Evolutionary conservation across 2,888 invertebrate species (phyloP), one percentile per base, ranked within the genome.

Genomic region (Lasioglossum villosulum): DNA sequence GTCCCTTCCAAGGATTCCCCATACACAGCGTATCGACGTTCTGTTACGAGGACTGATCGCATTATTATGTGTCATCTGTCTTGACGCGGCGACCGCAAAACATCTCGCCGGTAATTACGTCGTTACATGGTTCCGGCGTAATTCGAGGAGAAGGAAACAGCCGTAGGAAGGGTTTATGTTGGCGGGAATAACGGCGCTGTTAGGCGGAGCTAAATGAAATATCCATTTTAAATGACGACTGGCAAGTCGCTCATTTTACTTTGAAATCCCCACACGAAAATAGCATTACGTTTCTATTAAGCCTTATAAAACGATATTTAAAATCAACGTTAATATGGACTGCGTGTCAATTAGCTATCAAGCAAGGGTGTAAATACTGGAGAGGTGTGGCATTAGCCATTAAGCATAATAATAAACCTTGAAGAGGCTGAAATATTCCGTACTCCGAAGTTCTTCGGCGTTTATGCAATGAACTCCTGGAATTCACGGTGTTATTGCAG

Each of bases 21-120:
- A 19, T 16, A 27, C 56, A 5, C n/a, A 45, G n/a, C 39, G 77
- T 52, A 71, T 78, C 78, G 52, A 30, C 45, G 78, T 56, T 56
- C 73, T 56, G 75, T 74, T 82, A 72, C 78, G 82, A 78, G 66
- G 68, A 79, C 78, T 59, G 82, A 84, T 86, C 78, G 56, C 78
- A 23, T 75, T 78, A 86, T 88, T 84, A 83, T 72, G 80, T 74
- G 72, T 77, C 78, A 87, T 81, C 80, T 83, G 80, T 68, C 84
- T 88, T 78, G 68, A 80, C 75, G 74, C 34, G 63, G 76, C 45
- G 68, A 84, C 75, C 84, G 72, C 84, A 79, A 68, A 82, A 75
- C 70, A 70, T 70, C 39, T 70, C n/a, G 1, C n/a, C n/a, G 39
- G 70, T 70, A 70, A 70, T 70, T 39, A 39, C 39, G 70, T 39